A percentile compares a stretch with the other conserved stretches of the same genome.
Conservation (phyloP, 2,797 vertebrate genomes). For the Bryconaethiops microstoma region DNA sequence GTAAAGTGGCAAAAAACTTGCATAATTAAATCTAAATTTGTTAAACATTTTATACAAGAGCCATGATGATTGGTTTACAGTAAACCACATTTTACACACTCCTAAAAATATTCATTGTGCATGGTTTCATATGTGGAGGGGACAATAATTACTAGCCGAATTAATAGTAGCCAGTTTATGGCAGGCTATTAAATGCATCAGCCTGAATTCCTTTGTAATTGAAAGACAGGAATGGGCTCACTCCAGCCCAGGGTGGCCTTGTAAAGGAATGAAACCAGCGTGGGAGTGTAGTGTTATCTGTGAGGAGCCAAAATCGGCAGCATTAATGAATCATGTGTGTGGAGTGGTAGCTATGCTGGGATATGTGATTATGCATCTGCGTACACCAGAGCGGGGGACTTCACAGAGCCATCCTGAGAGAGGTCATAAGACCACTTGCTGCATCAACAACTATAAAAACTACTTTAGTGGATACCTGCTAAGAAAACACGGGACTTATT, state of each 20-base stretch:
- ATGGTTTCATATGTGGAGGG: neutral
- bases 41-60: no score
- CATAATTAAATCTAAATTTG: neutral
- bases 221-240: neutral
- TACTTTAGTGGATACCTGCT: neutral
- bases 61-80: neutral
- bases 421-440: slow-evolving; percentile 9
- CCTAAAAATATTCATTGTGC: neutral
- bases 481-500: neutral
- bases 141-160: neutral
- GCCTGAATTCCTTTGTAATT: neutral
- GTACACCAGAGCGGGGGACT: slow-evolving; percentile 7
- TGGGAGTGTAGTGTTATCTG: neutral
- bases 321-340: slow-evolving; percentile 26
- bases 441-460: neutral
- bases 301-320: slow-evolving; percentile 45
- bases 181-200: neutral
- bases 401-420: slow-evolving; percentile 6
- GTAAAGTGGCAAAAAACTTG: neutral
- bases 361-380: slow-evolving; percentile 2
- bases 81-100: neutral
- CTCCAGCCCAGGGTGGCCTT: neutral
- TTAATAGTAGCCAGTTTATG: neutral
- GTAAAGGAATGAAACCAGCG: neutral
- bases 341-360: slow-evolving; percentile 25